A percentile compares a stretch with the other conserved stretches of the same genome.
Conservation (phyloP, 2,113 vertebrate species). For the Parotia lawesii region DNA sequence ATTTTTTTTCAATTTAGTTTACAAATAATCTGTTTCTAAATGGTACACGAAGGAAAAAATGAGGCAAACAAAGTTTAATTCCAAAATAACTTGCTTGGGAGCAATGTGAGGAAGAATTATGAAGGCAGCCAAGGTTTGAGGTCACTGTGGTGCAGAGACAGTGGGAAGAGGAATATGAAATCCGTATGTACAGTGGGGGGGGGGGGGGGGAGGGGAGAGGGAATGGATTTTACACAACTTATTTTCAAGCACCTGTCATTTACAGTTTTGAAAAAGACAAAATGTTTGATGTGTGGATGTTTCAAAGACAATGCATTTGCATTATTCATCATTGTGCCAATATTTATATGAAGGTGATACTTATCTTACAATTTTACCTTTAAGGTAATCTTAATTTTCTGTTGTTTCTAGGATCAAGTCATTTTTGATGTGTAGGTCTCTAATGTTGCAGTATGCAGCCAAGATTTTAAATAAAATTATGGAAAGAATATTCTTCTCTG, state of each 20-base stretch:
- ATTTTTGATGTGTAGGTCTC: neutral
- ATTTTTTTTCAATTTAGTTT: neutral
- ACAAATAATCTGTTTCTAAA: slow-evolving; percentile 7
- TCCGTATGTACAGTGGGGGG: neutral
- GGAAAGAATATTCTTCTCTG: neutral
- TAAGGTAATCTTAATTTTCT: neutral
- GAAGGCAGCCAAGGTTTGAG: neutral
- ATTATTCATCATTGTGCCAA: neutral
- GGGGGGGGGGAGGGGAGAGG: too few species aligned
- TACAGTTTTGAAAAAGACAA: neutral
- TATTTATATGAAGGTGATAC: neutral
- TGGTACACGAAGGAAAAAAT: neutral
- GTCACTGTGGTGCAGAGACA: neutral
- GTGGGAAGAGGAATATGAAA: neutral
- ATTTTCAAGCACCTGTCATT: neutral
- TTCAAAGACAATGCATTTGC: neutral
- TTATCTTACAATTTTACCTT: neutral
- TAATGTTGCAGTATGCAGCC: neutral
- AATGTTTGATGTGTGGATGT: neutral
- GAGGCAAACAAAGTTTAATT: neutral
- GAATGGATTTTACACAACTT: neutral
- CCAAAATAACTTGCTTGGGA: neutral
- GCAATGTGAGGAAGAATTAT: neutral
- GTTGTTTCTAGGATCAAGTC: neutral
- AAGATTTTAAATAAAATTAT: neutral